These are phyloP conservation scores for Lathronympha strigana DNA, from an alignment of 2,888 invertebrate genomes.

Conservation along the genomic window DNA sequence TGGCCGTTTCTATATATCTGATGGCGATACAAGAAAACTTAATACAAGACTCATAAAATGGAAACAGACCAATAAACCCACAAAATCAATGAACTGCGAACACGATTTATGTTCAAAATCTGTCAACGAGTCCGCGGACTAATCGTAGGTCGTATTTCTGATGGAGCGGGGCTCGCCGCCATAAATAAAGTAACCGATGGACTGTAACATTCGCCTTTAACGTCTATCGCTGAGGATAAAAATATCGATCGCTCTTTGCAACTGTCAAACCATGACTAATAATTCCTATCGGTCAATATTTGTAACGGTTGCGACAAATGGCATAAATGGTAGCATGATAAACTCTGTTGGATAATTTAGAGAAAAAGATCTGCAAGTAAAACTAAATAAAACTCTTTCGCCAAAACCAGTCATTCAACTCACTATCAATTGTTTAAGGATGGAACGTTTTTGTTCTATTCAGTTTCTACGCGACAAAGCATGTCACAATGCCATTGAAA, in stretches of 20 bases:
- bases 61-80: no score
- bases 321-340: not conserved
- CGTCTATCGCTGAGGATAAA: slow-evolving; percentile 2
- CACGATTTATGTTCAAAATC: not conserved
- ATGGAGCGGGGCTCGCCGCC: not conserved
- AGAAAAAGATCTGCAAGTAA: no score
- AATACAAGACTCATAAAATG: no score
- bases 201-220: not conserved
- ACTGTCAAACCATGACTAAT: not conserved
- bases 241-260: not conserved
- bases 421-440: no score
- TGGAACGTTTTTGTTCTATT: no score
- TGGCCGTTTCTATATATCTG: no score
- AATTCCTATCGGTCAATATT: not conserved
- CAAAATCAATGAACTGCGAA: not conserved
- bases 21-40: no score
- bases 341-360: no score
- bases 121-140: not conserved
- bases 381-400: no score
- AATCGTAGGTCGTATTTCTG: not conserved
- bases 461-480: no score
- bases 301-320: not conserved
- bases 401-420: no score
- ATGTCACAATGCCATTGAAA: no score
- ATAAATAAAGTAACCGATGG: slow-evolving; percentile 1